These are phyloP conservation scores for Corbicula japonica DNA, from an alignment of 2,888 invertebrate genomes.

Conservation along the genomic window DNA sequence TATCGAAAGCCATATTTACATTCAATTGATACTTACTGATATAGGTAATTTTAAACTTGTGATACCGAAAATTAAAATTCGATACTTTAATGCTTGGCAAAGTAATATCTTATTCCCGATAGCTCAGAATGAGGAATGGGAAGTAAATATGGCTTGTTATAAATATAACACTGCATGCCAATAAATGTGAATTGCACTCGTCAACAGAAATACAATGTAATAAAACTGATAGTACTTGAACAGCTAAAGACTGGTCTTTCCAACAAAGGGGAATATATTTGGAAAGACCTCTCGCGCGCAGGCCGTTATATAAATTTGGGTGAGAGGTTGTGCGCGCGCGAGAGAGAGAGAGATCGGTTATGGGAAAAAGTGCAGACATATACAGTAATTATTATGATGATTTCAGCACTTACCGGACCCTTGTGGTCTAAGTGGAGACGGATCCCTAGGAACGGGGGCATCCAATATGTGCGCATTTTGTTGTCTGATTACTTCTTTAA, in stretches of 20 bases:
- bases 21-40: background rate
- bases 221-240: background rate
- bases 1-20: background rate
- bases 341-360: too few relatives aligned
- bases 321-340: too few relatives aligned
- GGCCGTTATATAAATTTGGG: too few relatives aligned
- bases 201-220: background rate
- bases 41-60: background rate
- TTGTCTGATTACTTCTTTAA: conserved; percentile 45
- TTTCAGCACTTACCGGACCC: conserved; percentile 60
- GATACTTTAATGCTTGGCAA: too few relatives aligned
- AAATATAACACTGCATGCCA: background rate
- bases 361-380: too few relatives aligned
- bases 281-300: too few relatives aligned
- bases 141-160: too few relatives aligned
- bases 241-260: too few relatives aligned
- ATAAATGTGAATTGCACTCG: background rate
- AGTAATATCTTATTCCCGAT: too few relatives aligned
- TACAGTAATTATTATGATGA: background rate
- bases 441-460: conserved; percentile 71
- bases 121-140: too few relatives aligned
- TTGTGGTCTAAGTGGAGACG: conserved; percentile 70
- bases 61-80: background rate
- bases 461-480: conserved; percentile 69
- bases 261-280: too few relatives aligned